Base-by-base conservation (phyloP, 2,888 invertebrate species). In the Lissonota sp. region DNA sequence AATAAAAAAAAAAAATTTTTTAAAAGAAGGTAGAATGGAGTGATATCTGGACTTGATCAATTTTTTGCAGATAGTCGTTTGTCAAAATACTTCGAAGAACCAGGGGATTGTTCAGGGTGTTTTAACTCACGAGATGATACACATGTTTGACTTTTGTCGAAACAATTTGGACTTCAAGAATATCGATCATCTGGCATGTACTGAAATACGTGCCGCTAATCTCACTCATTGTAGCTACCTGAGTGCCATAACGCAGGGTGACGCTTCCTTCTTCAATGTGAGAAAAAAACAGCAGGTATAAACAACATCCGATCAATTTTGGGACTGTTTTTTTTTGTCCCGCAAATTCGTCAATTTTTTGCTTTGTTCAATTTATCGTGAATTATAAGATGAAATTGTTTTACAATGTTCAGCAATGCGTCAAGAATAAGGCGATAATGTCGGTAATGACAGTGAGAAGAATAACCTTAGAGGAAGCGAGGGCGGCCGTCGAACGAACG, bases 141-240 rank as follows among this genome's bases (percentile, higher is more conserved):
- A 99, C 91, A 98, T 99, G 97, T 99, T 98, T 90, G 99, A 99
- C 92, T 97, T 95, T 90, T 99, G 99, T 91, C 95, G 96, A 57
- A 97, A 98, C 84, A 95, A 99, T 62, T 91, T 98, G 74, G 97
- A 99, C 92, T 97, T 98, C 87, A 96, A 95, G 86, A 97, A 99
- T 90, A 94, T 98, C 84, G 96, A 98, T 84, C 99, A 99, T 92
- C 92, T 99, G 76, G 99, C 99, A 0, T 99, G 99, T 90, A 98
- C 98, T 0, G 99, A 99, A 94, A 97, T 99, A 82, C 93, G 99
- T 84, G 99, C 99, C 0, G 98, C 99, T 0, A 99, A 98, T 92
- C 93, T 99, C 53, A 96, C 97, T 0, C 98, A 99, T 92, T 99
- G 99, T 90, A 97, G 97, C 37, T 97, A 97, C 89, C 83, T 96